Conservation (phyloP, 2,113 vertebrate genomes). For the Anolis carolinensis region DNA sequence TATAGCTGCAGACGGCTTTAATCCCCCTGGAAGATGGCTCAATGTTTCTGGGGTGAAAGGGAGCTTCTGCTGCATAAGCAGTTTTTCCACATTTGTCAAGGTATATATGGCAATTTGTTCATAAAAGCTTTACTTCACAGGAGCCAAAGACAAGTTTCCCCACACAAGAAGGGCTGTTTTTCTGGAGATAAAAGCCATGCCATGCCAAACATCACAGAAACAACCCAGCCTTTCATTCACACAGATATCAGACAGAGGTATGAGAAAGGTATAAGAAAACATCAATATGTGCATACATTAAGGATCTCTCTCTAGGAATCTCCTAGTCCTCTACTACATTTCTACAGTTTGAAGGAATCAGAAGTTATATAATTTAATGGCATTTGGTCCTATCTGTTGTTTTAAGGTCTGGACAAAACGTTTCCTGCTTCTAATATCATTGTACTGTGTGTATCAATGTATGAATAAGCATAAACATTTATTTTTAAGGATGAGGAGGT, state of each 20-base stretch:
- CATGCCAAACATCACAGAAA: not conserved
- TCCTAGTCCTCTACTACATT: too few relatives aligned
- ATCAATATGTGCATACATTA: too few relatives aligned
- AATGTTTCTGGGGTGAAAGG: not conserved
- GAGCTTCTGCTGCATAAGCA: not conserved
- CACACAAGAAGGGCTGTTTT: not conserved
- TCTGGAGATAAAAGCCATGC: not conserved
- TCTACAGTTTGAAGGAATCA: too few relatives aligned
- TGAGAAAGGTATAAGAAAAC: not conserved
- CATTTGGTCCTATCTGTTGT: too few relatives aligned
- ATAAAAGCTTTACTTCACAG: not conserved
- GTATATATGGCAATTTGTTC: not conserved
- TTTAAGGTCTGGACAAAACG: too few relatives aligned
- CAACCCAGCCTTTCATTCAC: not conserved
- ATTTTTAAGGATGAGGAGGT: too few relatives aligned
- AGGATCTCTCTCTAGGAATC: too few relatives aligned
- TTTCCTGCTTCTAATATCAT: too few relatives aligned
- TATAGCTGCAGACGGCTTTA: not conserved
- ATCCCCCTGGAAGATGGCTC: fast-evolving
- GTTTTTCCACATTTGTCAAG: not conserved
- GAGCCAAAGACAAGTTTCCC: not conserved
- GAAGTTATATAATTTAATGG: too few relatives aligned
- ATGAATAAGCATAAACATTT: too few relatives aligned
- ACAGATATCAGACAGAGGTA: not conserved
- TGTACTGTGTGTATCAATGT: too few relatives aligned